These are phyloP conservation scores for Orchesella flavescens DNA, from an alignment of 2,888 invertebrate genomes.

Conservation along the genomic window DNA sequence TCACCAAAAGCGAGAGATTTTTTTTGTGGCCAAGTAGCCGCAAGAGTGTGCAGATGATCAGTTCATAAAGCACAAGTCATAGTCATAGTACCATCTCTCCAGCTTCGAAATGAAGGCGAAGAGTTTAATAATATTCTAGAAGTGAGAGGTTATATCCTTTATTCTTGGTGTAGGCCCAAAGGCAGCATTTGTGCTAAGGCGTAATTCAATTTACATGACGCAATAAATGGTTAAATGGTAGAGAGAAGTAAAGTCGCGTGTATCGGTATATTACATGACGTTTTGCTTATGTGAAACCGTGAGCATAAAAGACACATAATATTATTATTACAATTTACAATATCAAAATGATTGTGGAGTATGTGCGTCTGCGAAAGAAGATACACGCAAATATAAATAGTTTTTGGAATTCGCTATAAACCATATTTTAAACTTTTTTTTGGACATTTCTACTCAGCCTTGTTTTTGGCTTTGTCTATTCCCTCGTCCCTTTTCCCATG, in stretches of 20 bases:
- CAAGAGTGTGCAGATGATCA: conserved; percentile 14
- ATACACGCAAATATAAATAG: not conserved
- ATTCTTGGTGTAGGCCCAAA: not conserved
- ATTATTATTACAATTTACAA: too few species aligned
- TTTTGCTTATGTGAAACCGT: too few species aligned
- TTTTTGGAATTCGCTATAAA: too few species aligned
- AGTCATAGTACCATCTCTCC: not conserved
- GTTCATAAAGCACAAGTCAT: conserved; percentile 34
- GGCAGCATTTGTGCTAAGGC: conserved; percentile 14
- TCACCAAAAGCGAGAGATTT: too few species aligned
- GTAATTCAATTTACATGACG: conserved; percentile 60
- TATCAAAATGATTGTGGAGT: too few species aligned
- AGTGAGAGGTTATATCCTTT: too few species aligned
- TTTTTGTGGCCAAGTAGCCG: too few species aligned
- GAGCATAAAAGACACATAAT: too few species aligned
- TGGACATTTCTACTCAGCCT: too few species aligned
- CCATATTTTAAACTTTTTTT: not conserved
- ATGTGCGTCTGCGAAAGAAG: not conserved
- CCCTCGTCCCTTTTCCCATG: too few species aligned
- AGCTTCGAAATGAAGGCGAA: not conserved
- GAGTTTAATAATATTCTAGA: not conserved
- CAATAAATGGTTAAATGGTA: conserved; percentile 51
- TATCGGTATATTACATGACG: too few species aligned
- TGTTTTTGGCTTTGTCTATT: too few species aligned
- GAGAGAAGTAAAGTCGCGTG: conserved; percentile 38